Evolutionary conservation across 2,113 vertebrate genomes (phyloP).

Genomic region (Tychaedon coryphoeus): DNA sequence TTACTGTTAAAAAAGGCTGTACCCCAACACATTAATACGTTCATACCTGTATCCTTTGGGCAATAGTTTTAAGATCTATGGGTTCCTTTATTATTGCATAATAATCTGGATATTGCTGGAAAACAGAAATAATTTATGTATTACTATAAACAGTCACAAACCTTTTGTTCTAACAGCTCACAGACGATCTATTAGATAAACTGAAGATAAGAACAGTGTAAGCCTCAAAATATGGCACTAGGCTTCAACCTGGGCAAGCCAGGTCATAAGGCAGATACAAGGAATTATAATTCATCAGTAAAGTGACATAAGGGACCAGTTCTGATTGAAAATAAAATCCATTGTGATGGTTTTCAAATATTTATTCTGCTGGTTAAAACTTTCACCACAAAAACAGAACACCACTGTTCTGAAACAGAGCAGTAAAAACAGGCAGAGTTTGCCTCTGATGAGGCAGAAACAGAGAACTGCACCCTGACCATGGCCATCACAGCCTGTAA

Average conservation of each 20-base stretch:
- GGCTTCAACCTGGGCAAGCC: neutral
- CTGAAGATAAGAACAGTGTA: neutral
- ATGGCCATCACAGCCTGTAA: accelerated
- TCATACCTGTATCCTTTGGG: conserved; percentile 93
- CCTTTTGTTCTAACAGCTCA: neutral
- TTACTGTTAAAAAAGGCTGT: neutral
- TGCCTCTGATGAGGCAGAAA: neutral
- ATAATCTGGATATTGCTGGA: conserved; percentile 99
- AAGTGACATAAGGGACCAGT: neutral
- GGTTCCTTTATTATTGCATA: conserved; percentile 99
- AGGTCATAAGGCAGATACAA: neutral
- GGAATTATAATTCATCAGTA: neutral
- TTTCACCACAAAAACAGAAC: neutral
- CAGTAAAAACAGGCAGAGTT: neutral
- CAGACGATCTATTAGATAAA: neutral
- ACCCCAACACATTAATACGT: neutral
- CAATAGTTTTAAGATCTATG: conserved; percentile 94
- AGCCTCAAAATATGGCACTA: neutral
- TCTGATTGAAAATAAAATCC: neutral
- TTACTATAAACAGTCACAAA: neutral
- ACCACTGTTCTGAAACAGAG: neutral
- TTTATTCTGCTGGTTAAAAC: neutral
- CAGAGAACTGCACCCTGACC: neutral
- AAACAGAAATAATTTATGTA: conserved; percentile 32
- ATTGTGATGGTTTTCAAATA: neutral